These are phyloP conservation scores for Drosophila vallismaia DNA, from an alignment of 2,888 invertebrate species.

Conservation along the genomic window DNA sequence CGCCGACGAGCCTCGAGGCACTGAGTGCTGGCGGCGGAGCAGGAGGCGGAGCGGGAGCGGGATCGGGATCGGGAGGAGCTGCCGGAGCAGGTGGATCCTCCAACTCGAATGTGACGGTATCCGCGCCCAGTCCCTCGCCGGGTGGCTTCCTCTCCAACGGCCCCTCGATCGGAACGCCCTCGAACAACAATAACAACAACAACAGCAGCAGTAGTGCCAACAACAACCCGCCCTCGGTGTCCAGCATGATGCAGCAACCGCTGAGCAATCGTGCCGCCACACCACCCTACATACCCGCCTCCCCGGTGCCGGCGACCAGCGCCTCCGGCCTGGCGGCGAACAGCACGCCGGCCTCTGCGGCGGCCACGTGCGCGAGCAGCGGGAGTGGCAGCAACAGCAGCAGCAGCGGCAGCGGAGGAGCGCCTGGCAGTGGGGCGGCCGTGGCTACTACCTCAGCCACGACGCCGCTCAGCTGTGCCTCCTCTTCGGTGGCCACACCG, in stretches of 20 bases:
- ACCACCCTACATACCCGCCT: constrained; percentile 84
- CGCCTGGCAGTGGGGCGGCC: constrained; percentile 54
- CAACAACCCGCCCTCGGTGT: constrained; percentile 86
- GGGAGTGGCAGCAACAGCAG: constrained; percentile 60
- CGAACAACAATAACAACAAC: constrained; percentile 80
- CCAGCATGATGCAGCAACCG: constrained; percentile 85
- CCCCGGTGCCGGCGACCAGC: constrained; percentile 73
- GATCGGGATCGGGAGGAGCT: constrained; percentile 1
- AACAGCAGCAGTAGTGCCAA: constrained; percentile 35
- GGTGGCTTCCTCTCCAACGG: constrained; percentile 83
- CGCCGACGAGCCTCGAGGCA: constrained; percentile 85
- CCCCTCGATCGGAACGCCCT: constrained; percentile 84
- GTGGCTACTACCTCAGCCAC: constrained; percentile 67
- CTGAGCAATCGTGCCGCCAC: constrained; percentile 85
- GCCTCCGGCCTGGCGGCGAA: constrained; percentile 60
- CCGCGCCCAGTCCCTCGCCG: constrained; percentile 84
- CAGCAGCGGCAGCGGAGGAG: constrained; percentile 70
- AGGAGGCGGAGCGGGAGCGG: constrained; percentile 1
- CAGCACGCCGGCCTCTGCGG: constrained; percentile 74
- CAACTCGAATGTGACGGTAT: constrained; percentile 81
- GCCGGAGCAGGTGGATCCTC: constrained; percentile 45
- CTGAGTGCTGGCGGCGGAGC: constrained; percentile 67
- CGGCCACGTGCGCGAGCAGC: constrained; percentile 77
- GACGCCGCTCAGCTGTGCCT: constrained; percentile 61
- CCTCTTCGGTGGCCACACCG: constrained; percentile 57